Evolutionary conservation across 2,113 vertebrate species (phyloP), one percentile per base, ranked within the genome.

Genomic region (Chamaea fasciata): DNA sequence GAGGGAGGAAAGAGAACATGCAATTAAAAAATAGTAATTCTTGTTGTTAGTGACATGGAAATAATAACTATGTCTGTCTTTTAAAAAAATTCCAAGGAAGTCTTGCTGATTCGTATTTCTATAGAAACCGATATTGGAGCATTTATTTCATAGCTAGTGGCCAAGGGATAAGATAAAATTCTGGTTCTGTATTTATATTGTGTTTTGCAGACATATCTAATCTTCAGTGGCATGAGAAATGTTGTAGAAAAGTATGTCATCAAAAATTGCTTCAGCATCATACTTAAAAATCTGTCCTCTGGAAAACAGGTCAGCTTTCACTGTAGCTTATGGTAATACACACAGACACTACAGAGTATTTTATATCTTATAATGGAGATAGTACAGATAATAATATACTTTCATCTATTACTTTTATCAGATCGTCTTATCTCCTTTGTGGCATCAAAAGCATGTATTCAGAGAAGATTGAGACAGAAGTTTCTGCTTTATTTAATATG

Each of bases 321-420:
- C 87, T 82, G 79, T 82, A 92, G 79, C 57, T 78, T 96, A 89
- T 86, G 94, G 84, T 97, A 96, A 97, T 96, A 84, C 73, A 82
- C 71, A 71, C 17, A 93, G 86, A 60, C 60, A 81, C 56, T 39
- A 53, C 46, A 55, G 86, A 84, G 57, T 93, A 94, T 94, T 96
- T 95, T 95, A 46, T 92, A 80, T 95, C 89, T 94, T 92, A 53
- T 93, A 94, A 94, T 94, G 68, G 89, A 94, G 95, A 96, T 96
- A 73, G 56, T 90, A 92, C 92, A 94, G 95, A 96, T 96, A 95
- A 92, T 90, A 92, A 92, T 76, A 53, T 63, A 75, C 91, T 97
- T 96, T 95, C 92, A 95, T 96, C 95, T 95, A n/a, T 96, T 94
- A 89, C 83, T 95, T 95, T 94, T 95, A 96, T 97, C 96, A 87